Percentiles rank a stretch among this genome's conserved stretches.
Evolutionary conservation across 2,888 invertebrate genomes (phyloP).

Genomic region (Drosophila greeni): DNA sequence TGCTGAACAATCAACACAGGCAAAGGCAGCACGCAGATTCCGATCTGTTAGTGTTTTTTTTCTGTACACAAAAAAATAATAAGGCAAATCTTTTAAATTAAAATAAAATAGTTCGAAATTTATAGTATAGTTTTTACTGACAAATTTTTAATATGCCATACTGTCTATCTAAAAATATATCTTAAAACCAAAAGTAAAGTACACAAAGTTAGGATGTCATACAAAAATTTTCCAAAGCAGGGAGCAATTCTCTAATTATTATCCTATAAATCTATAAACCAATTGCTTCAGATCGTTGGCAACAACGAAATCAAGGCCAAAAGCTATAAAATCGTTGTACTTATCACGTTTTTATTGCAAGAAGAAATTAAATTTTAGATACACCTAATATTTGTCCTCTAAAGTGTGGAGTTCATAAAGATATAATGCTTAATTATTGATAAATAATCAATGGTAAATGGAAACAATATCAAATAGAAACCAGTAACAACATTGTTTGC

Average conservation of each 20-base stretch:
- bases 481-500: background rate
- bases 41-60: constrained; percentile 7
- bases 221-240: background rate
- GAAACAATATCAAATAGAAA: background rate
- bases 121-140: too few relatives aligned
- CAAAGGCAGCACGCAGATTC: constrained; percentile 21
- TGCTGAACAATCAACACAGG: constrained; percentile 52
- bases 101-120: too few relatives aligned
- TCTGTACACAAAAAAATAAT: background rate
- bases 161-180: background rate
- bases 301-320: constrained; percentile 1
- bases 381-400: background rate
- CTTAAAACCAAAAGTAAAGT: background rate
- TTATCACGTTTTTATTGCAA: background rate
- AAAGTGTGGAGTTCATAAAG: background rate
- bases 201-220: background rate
- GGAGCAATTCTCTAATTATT: background rate
- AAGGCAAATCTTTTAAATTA: background rate
- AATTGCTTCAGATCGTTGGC: constrained; percentile 5
- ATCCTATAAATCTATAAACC: background rate
- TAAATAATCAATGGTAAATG: background rate
- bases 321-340: background rate
- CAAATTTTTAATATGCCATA: background rate
- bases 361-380: background rate
- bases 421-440: background rate